Evolutionary conservation across 2,888 invertebrate species (phyloP).

Genomic region (Tachystola acroxantha): DNA sequence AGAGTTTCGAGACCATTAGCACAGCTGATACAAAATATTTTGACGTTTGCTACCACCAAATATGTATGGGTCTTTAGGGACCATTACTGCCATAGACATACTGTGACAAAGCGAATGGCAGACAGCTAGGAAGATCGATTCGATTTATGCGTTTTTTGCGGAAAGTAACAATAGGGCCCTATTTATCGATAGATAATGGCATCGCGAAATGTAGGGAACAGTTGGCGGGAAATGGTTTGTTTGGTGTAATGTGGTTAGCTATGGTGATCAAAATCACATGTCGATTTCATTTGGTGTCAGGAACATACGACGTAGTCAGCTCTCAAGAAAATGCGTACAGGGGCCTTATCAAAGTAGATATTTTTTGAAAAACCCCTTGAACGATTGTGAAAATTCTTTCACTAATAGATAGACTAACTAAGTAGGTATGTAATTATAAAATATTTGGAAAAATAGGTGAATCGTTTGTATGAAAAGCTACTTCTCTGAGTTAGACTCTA

Average conservation of each 20-base stretch:
- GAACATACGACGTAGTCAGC: conserved; percentile 23
- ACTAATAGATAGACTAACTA: too few relatives aligned
- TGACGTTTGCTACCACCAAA: conserved; percentile 63
- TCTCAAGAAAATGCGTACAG: too few relatives aligned
- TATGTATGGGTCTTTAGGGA: conserved; percentile 67
- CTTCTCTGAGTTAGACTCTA: too few relatives aligned
- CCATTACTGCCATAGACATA: conserved; percentile 44
- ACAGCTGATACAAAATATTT: conserved; percentile 74
- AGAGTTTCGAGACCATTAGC: conserved; percentile 63
- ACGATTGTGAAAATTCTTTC: too few relatives aligned
- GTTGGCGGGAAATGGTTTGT: conserved; percentile 63
- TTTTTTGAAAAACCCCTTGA: too few relatives aligned
- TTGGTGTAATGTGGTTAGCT: conserved; percentile 68
- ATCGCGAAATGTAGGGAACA: conserved; percentile 49
- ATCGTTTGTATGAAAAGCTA: too few relatives aligned
- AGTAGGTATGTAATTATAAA: too few relatives aligned
- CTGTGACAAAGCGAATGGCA: conserved; percentile 54
- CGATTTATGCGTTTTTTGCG: conserved; percentile 73
- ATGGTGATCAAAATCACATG: conserved; percentile 74
- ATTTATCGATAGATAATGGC: conserved; percentile 73
- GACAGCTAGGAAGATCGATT: conserved; percentile 71
- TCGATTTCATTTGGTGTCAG: conserved; percentile 44
- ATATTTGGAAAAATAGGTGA: too few relatives aligned
- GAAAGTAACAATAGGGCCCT: conserved; percentile 59
- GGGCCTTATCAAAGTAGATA: too few relatives aligned